A percentile compares a stretch with the other conserved stretches of the same genome.
Conservation (phyloP, 2,888 invertebrate genomes). For the Vanessa cardui region DNA sequence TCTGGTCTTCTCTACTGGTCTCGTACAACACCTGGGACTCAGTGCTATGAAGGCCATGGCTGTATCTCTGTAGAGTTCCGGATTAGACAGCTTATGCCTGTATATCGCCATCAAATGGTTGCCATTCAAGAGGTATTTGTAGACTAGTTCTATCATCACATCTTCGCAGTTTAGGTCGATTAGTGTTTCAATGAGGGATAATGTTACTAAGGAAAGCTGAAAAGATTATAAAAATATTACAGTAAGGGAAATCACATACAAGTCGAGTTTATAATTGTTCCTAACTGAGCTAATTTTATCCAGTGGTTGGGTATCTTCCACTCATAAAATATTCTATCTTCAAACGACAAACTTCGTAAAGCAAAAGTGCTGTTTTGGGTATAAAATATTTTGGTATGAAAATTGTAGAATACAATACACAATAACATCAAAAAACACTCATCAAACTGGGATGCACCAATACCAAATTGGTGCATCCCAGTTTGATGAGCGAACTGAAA, state of each 20-base stretch:
- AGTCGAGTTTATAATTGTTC: not conserved
- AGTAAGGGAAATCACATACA: not conserved
- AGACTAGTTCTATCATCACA: constrained; percentile 94
- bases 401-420: too few species aligned
- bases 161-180: constrained; percentile 97
- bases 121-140: constrained; percentile 87
- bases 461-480: too few species aligned
- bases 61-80: constrained; percentile 69
- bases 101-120: constrained; percentile 63
- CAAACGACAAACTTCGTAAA: too few species aligned
- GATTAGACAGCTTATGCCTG: constrained; percentile 61
- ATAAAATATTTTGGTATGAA: too few species aligned
- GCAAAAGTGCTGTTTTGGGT: too few species aligned
- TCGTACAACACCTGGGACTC: constrained; percentile 85
- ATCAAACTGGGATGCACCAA: too few species aligned
- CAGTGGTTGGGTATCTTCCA: too few species aligned
- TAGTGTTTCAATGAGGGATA: constrained; percentile 95
- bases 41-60: constrained; percentile 66
- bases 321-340: too few species aligned
- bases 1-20: constrained; percentile 63
- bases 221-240: constrained; percentile 8
- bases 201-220: constrained; percentile 92
- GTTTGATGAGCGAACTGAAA: too few species aligned
- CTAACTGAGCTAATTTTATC: too few species aligned
- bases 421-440: too few species aligned